phyloP scores from a whole-genome alignment of 2,888 invertebrate species.

The Conchocele bisecta region DNA sequence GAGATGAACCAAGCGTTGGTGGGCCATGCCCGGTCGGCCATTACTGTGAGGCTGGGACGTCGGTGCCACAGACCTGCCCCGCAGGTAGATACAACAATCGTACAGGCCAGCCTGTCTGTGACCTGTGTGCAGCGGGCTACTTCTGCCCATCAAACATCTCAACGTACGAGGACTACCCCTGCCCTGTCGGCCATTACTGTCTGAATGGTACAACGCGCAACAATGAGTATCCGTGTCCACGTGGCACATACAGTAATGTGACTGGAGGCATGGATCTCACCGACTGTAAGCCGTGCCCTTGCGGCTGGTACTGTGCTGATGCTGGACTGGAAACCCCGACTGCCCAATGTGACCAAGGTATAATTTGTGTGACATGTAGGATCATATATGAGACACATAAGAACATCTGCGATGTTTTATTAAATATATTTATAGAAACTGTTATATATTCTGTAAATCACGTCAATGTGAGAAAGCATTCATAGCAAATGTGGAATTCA shows the following conservation, averaged over 20 bases:
- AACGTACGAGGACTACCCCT: constrained; percentile 72
- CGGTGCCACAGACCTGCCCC: constrained; percentile 75
- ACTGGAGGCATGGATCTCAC: constrained; percentile 64
- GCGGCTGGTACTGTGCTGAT: constrained; percentile 75
- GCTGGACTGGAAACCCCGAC: constrained; percentile 71
- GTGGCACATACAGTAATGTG: constrained; percentile 70
- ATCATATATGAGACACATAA: too few species aligned
- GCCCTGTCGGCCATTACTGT: constrained; percentile 78
- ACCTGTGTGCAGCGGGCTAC: constrained; percentile 76
- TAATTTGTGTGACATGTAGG: too few species aligned
- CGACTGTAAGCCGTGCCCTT: constrained; percentile 79
- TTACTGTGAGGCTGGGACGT: constrained; percentile 79
- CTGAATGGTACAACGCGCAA: constrained; percentile 71
- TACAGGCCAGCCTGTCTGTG: constrained; percentile 75
- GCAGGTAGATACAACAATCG: constrained; percentile 79
- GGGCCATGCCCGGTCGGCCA: constrained; percentile 79
- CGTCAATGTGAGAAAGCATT: too few species aligned
- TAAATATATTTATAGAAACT: too few species aligned
- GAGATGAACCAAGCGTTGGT: constrained; percentile 67
- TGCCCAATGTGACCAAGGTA: constrained; percentile 76
- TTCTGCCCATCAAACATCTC: constrained; percentile 79
- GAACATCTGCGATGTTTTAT: too few species aligned
- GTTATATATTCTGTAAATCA: too few species aligned
- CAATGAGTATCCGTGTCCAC: constrained; percentile 77
- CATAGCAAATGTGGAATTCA: too few species aligned